Evolutionary conservation across 2,888 invertebrate species (phyloP).

Genomic region (Nomada lathburiana): DNA sequence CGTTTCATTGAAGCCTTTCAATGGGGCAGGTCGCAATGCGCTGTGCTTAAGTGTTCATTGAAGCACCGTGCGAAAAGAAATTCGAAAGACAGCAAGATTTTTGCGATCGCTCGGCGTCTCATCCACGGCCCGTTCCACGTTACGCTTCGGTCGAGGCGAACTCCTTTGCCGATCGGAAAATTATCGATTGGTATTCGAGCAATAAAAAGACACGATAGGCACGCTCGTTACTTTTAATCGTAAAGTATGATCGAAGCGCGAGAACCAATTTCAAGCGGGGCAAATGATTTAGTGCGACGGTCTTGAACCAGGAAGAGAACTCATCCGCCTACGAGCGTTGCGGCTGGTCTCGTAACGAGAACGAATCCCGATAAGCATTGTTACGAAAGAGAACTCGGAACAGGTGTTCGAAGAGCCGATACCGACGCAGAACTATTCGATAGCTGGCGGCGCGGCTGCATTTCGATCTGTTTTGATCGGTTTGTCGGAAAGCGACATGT

Average conservation of each 20-base stretch:
- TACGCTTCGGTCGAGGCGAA: background rate
- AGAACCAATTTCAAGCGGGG: background rate
- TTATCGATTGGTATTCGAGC: background rate
- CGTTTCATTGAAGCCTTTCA: background rate
- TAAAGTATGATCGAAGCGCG: background rate
- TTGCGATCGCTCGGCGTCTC: background rate
- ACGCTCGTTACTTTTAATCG: background rate
- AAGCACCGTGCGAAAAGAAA: background rate
- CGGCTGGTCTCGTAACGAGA: conserved; percentile 36
- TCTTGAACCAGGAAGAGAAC: conserved; percentile 59
- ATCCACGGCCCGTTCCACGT: background rate
- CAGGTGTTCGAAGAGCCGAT: conserved; percentile 55
- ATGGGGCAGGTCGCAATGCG: background rate
- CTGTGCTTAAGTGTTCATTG: background rate
- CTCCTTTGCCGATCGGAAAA: background rate
- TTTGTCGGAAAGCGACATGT: background rate
- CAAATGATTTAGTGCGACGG: conserved; percentile 19
- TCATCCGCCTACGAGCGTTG: conserved; percentile 58
- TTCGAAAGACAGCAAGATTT: background rate
- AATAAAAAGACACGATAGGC: background rate
- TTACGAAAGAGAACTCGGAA: conserved; percentile 57
- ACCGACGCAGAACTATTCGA: conserved; percentile 29
- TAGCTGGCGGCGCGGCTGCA: conserved; percentile 28
- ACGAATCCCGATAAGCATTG: conserved; percentile 61
- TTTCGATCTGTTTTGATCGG: conserved; percentile 3